A percentile compares a stretch with the other conserved stretches of the same genome.
Conservation (phyloP, 1,140 invertebrate species). For the Plectrocnemia conspersa region DNA sequence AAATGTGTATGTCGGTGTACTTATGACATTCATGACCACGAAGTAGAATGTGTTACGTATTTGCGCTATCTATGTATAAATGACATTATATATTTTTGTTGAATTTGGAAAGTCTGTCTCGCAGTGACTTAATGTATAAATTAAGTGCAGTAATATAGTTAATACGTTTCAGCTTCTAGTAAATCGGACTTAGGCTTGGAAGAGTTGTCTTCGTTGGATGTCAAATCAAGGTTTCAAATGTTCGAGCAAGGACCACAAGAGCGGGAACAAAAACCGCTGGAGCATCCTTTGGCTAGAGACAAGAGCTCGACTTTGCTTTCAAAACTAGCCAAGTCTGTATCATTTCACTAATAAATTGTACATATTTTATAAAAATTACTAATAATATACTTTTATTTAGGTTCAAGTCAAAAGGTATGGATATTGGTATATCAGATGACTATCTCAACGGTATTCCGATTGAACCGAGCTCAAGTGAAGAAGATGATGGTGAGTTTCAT, state of each 20-base stretch:
- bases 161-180: slow-evolving; percentile 64
- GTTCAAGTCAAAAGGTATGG: slow-evolving; percentile 77
- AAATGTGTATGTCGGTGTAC: too few species aligned
- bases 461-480: slow-evolving; percentile 60
- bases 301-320: slow-evolving; percentile 73
- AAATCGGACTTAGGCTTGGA: slow-evolving; percentile 85
- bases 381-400: slow-evolving; percentile 42
- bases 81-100: too few species aligned
- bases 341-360: not conserved
- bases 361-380: slow-evolving; percentile 7
- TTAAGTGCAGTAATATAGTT: slow-evolving; percentile 1
- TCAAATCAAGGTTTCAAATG: slow-evolving; percentile 81
- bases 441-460: slow-evolving; percentile 65
- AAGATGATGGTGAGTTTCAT: slow-evolving; percentile 53
- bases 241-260: slow-evolving; percentile 65
- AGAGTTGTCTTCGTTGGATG: slow-evolving; percentile 74
- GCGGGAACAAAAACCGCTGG: slow-evolving; percentile 47
- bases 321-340: slow-evolving; percentile 71
- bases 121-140: too few species aligned
- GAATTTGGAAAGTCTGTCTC: too few species aligned
- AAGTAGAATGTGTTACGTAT: not conserved
- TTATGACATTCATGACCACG: too few species aligned
- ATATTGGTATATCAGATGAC: slow-evolving; percentile 70
- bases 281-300: slow-evolving; percentile 57
- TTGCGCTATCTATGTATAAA: not conserved